These are phyloP conservation scores for Eilema depressum DNA, from an alignment of 2,888 invertebrate genomes.

Conservation along the genomic window DNA sequence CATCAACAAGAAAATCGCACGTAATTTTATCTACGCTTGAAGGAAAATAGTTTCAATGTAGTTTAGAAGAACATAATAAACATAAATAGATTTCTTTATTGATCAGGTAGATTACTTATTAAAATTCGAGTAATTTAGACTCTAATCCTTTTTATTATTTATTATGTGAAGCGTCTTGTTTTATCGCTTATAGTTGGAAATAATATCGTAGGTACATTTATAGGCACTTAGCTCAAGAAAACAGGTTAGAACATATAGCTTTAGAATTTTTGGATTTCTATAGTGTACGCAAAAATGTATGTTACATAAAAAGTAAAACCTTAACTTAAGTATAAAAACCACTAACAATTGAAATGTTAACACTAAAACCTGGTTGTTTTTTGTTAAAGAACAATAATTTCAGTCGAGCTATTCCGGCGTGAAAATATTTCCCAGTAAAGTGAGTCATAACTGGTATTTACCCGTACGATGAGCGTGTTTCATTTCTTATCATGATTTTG, in stretches of 20 bases:
- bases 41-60: too few species aligned
- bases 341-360: constrained; percentile 30
- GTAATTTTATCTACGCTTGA: too few species aligned
- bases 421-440: constrained; percentile 26
- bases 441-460: constrained; percentile 28
- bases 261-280: not conserved
- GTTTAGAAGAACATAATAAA: too few species aligned
- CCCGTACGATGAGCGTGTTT: constrained; percentile 21
- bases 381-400: constrained; percentile 34
- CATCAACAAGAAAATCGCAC: constrained; percentile 12
- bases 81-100: too few species aligned
- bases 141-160: too few species aligned
- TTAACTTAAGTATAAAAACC: constrained; percentile 17
- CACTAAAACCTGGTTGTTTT: constrained; percentile 33
- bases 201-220: too few species aligned
- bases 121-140: not conserved
- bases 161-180: too few species aligned
- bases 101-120: not conserved
- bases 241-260: not conserved
- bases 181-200: too few species aligned
- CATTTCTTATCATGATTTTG: constrained; percentile 28
- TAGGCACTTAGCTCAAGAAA: not conserved
- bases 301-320: constrained; percentile 8
- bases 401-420: constrained; percentile 29
- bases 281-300: not conserved